A percentile compares a stretch with the other conserved stretches of the same genome.
These are phyloP conservation scores for Siphamia tubifer DNA, from an alignment of 2,113 vertebrate species.

Conservation along the genomic window DNA sequence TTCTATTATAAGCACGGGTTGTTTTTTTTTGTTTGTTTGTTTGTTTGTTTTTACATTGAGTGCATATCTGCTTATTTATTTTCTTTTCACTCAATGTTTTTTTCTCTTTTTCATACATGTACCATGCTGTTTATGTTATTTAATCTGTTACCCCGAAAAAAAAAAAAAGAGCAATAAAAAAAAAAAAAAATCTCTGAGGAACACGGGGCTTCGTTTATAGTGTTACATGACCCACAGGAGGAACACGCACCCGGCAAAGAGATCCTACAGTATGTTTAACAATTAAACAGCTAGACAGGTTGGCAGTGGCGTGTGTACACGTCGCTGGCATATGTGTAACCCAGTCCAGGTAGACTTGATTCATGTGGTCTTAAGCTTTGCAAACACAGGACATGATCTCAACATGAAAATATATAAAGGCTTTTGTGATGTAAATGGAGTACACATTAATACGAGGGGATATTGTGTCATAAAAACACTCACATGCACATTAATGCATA, in stretches of 20 bases:
- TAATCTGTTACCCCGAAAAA: too few species aligned
- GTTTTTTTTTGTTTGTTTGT: too few species aligned
- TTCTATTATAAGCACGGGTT: too few species aligned
- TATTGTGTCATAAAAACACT: constrained; percentile 23
- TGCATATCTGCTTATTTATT: not conserved
- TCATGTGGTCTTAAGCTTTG: constrained; percentile 7
- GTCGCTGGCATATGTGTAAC: constrained; percentile 3
- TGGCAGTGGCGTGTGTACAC: not conserved
- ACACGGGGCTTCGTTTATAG: not conserved
- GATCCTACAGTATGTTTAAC: constrained; percentile 17
- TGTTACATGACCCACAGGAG: not conserved
- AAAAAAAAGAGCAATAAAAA: too few species aligned
- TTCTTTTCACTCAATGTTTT: too few species aligned
- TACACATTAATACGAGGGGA: not conserved
- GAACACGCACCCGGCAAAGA: not conserved
- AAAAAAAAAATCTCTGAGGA: not conserved
- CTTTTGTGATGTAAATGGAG: constrained; percentile 35
- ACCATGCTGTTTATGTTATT: too few species aligned
- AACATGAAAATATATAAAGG: constrained; percentile 2
- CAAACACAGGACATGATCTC: not conserved
- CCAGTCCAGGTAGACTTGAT: constrained; percentile 17
- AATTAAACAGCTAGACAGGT: constrained; percentile 26
- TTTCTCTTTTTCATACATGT: too few species aligned
- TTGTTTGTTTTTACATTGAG: too few species aligned
- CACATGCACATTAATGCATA: not conserved